Conservation (phyloP, 92 coral and sea anemone genomes). For the Plumapathes pennacea region DNA sequence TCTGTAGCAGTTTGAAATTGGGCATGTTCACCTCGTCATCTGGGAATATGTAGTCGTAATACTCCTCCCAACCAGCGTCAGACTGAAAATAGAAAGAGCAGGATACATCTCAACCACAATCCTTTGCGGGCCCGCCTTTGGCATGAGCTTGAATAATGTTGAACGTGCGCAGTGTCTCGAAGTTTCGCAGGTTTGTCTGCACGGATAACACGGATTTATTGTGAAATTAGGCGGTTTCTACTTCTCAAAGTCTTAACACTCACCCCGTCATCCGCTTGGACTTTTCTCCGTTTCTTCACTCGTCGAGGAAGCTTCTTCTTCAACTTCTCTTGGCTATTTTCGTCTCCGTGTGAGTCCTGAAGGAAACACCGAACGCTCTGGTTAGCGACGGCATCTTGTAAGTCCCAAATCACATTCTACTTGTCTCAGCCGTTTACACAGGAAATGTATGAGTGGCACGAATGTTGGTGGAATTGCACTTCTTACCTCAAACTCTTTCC, state of each 20-base stretch:
- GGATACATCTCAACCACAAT: not conserved
- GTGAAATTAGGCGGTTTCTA: not conserved
- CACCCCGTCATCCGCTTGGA: constrained; percentile 96
- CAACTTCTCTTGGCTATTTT: constrained; percentile 55
- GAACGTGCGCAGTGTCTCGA: too few relatives aligned
- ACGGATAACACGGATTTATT: too few relatives aligned
- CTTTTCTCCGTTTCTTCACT: constrained; percentile 88
- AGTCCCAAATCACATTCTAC: too few relatives aligned
- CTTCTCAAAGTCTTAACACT: constrained; percentile 1
- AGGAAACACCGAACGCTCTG: not conserved
- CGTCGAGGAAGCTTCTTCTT: constrained; percentile 93
- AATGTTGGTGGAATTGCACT: not conserved
- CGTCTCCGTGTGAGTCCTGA: constrained; percentile 75
- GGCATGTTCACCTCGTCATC: constrained; percentile 92
- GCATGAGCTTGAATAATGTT: too few relatives aligned
- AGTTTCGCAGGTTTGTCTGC: too few relatives aligned
- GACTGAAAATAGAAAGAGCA: constrained; percentile 51
- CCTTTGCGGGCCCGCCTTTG: too few relatives aligned
- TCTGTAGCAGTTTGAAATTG: constrained; percentile 92
- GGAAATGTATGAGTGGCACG: too few relatives aligned
- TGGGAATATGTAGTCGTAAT: constrained; percentile 94
- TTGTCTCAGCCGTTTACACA: too few relatives aligned
- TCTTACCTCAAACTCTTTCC: constrained; percentile 96
- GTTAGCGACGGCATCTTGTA: too few relatives aligned
- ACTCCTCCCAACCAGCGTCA: constrained; percentile 98